phyloP scores from a whole-genome alignment of 2,113 vertebrate genomes.

The Leptodactylus fuscus region DNA sequence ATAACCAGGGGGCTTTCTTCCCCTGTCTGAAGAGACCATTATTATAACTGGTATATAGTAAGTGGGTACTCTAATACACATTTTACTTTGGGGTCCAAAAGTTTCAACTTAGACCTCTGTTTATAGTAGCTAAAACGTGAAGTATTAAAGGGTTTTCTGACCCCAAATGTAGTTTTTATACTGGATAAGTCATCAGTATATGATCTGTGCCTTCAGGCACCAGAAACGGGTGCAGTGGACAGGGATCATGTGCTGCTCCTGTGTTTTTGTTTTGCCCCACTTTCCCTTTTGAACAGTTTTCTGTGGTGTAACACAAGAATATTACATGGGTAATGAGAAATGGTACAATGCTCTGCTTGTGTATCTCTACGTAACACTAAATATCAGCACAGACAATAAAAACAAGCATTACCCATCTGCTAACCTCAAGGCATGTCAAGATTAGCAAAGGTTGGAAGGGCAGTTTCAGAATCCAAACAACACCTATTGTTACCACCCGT shows the following conservation, averaged over 20 bases:
- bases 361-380: conserved; percentile 17
- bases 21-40: too few species aligned
- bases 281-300: conserved; percentile 18
- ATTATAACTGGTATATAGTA: too few species aligned
- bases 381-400: conserved; percentile 65
- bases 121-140: too few species aligned
- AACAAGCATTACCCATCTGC: conserved; percentile 67
- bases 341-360: neutral
- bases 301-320: neutral
- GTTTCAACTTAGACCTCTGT: too few species aligned
- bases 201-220: too few species aligned
- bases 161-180: too few species aligned
- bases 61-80: too few species aligned
- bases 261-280: neutral
- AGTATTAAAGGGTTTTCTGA: too few species aligned
- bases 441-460: conserved; percentile 77
- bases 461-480: conserved; percentile 74
- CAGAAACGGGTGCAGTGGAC: too few species aligned
- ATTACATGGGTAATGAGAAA: conserved; percentile 10
- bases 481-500: conserved; percentile 73
- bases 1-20: too few species aligned
- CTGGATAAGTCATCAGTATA: too few species aligned
- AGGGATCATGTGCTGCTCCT: neutral
- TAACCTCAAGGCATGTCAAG: conserved; percentile 74
- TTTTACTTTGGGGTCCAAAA: too few species aligned